These are phyloP conservation scores for Danaus plexippus DNA, from an alignment of 1,140 invertebrate genomes.

Conservation along the genomic window DNA sequence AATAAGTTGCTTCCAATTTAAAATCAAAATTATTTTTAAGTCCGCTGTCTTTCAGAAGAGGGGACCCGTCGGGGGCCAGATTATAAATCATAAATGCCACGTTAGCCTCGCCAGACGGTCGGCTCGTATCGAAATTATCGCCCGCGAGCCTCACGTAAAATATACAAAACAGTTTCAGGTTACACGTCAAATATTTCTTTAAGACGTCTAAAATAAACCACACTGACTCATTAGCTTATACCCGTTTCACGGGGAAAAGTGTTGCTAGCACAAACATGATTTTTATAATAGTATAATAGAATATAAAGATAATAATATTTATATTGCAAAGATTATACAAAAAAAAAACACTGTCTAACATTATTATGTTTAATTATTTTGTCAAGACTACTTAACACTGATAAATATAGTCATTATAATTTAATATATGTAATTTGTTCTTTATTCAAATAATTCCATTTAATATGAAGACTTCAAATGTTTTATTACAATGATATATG, in stretches of 20 bases:
- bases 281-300: no score
- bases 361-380: no score
- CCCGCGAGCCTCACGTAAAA: slow-evolving; percentile 50
- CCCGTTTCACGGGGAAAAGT: slow-evolving; percentile 16
- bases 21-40: slow-evolving; percentile 63
- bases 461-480: no score
- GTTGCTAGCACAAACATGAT: no score
- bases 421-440: no score
- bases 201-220: slow-evolving; percentile 47
- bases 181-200: slow-evolving; percentile 61
- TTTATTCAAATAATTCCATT: no score
- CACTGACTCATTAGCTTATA: slow-evolving; percentile 44
- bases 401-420: no score
- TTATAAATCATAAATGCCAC: slow-evolving; percentile 69
- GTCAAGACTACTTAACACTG: no score
- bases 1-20: slow-evolving; percentile 64
- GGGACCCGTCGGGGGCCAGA: slow-evolving; percentile 55
- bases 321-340: no score
- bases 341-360: no score
- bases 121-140: slow-evolving; percentile 63
- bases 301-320: no score
- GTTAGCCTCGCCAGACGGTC: slow-evolving; percentile 45
- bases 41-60: slow-evolving; percentile 54
- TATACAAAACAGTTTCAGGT: slow-evolving; percentile 66
- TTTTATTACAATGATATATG: no score